Evolutionary conservation across 2,888 invertebrate genomes (phyloP), one percentile per base, ranked within the genome.

Genomic region (Tineola bisselliella): DNA sequence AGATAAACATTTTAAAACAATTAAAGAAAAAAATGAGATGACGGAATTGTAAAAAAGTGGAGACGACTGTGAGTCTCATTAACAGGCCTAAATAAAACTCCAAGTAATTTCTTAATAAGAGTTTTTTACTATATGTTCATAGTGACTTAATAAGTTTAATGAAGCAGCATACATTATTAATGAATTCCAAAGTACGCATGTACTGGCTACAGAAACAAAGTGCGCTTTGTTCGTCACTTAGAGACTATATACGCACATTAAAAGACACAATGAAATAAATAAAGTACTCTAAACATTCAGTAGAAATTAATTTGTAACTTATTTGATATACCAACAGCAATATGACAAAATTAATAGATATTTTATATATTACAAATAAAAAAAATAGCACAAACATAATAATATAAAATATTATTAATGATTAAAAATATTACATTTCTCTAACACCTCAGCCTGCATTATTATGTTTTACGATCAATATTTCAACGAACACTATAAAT

Each of bases 81-180:
- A 58, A 58, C 19, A 59, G 59, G 25, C 44, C 59, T 59, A 44
- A 59, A 59, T 59, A 5, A 44, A 30, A 33, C 59, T 13, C 8
- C 31, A 59, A 59, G 48, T 61, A 62, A 61, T 62, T 62, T 61
- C 62, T 62, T 62, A 62, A 61, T 62, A 62, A 44, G 60, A 25
- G 15, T 33, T 44, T 61, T 62, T 57, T 38, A 44, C 61, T 59
- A 63, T 30, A 60, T 31, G 60, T 44, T 61, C 56, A 64, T 64
- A 65, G 65, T 66, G 64, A 67, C 66, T 66, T 69, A 69, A 69
- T 69, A 67, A 66, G 65, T 66, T 68, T 69, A 67, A 69, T 65
- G 67, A 68, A 66, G 63, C 65, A 44, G 66, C 64, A 69, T 69
- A 66, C 67, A 68, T 69, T 68, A 69, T 68, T 68, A 66, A 69